phyloP scores from a whole-genome alignment of 2,888 invertebrate genomes.

The Steinernema hermaphroditum region DNA sequence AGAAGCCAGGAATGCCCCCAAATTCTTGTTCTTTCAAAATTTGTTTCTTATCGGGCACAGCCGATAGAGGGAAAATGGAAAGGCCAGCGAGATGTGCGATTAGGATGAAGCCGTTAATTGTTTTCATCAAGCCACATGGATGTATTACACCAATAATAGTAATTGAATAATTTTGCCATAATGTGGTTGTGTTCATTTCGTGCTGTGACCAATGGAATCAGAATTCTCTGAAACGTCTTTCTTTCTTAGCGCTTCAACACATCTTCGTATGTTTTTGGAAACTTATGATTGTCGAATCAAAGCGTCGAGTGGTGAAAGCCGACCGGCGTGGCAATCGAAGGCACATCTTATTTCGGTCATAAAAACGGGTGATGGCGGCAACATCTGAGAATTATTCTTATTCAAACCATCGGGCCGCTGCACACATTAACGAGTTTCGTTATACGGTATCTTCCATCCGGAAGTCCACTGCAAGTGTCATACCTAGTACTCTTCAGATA shows the following conservation, averaged over 20 bases:
- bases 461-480: too few species aligned
- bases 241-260: too few species aligned
- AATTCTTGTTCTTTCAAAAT: too few species aligned
- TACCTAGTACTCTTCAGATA: too few species aligned
- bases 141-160: conserved; percentile 11
- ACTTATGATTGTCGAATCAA: neutral
- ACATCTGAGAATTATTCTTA: conserved; percentile 31
- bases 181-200: conserved; percentile 1
- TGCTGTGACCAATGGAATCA: neutral
- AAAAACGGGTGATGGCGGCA: conserved; percentile 20
- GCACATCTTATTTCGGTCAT: conserved; percentile 24
- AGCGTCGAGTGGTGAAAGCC: conserved; percentile 4
- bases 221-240: too few species aligned
- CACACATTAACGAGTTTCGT: neutral
- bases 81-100: conserved; percentile 1
- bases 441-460: neutral
- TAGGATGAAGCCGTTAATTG: conserved; percentile 21
- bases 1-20: too few species aligned
- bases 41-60: neutral
- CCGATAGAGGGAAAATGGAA: neutral
- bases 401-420: conserved; percentile 16
- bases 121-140: conserved; percentile 10
- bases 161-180: conserved; percentile 25
- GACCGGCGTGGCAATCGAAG: conserved; percentile 17
- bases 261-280: too few species aligned